Percentiles rank a stretch among this genome's conserved stretches.
phyloP scores from a whole-genome alignment of 1,140 invertebrate genomes.

The Drosophila funebris region DNA sequence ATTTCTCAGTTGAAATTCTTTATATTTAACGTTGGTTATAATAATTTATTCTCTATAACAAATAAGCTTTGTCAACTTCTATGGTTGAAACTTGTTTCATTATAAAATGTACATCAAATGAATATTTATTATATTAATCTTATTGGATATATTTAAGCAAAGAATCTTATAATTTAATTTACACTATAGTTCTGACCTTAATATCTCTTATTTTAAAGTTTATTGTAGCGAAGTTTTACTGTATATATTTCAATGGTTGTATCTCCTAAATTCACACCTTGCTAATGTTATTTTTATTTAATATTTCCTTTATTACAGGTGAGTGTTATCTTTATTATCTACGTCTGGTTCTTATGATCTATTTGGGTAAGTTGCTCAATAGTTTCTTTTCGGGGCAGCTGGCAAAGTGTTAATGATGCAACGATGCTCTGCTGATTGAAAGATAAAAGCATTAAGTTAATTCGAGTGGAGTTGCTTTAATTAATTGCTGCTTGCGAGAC shows the following conservation, averaged over 20 bases:
- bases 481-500: conserved; percentile 37
- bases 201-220: not conserved
- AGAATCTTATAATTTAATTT: not conserved
- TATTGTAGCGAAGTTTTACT: not conserved
- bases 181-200: not conserved
- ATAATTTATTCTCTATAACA: too few relatives aligned
- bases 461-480: conserved; percentile 33
- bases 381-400: not conserved
- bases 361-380: not conserved
- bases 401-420: conserved; percentile 31
- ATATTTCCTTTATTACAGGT: not conserved
- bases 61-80: too few relatives aligned
- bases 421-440: conserved; percentile 18
- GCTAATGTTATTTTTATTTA: not conserved
- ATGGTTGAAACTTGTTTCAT: too few relatives aligned
- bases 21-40: too few relatives aligned
- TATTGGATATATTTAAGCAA: not conserved
- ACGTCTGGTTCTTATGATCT: not conserved
- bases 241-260: not conserved
- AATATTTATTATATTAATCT: too few relatives aligned
- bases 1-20: too few relatives aligned
- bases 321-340: conserved; percentile 1
- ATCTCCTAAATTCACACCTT: not conserved
- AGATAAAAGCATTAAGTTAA: conserved; percentile 39
- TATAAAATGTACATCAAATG: too few relatives aligned